A percentile compares a stretch with the other conserved stretches of the same genome.
phyloP scores from a whole-genome alignment of 2,797 vertebrate genomes.

The Gymnothorax reevesii region DNA sequence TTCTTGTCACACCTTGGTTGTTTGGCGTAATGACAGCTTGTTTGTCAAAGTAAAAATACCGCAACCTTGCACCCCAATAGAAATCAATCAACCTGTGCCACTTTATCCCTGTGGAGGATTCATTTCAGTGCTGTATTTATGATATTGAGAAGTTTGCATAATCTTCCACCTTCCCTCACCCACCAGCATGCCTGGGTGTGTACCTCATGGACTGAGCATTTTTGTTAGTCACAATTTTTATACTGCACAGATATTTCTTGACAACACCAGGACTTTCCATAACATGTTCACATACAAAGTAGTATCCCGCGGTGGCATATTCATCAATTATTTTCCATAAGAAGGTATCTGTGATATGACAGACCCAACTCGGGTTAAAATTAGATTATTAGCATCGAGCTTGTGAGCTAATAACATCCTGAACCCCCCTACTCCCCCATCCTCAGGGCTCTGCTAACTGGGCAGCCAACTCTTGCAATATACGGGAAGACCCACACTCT shows the following conservation, averaged over 20 bases:
- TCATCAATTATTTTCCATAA: too few species aligned
- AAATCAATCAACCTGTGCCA: constrained; percentile 78
- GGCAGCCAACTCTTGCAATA: too few species aligned
- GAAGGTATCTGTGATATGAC: too few species aligned
- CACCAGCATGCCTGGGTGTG: constrained; percentile 59
- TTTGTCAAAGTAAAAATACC: constrained; percentile 77
- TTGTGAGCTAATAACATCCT: too few species aligned
- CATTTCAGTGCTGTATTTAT: constrained; percentile 72
- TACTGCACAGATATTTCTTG: neutral
- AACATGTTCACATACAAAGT: too few species aligned
- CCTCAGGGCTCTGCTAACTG: too few species aligned
- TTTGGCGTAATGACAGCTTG: constrained; percentile 75
- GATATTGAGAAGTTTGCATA: constrained; percentile 75
- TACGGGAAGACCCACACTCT: too few species aligned
- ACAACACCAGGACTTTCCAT: too few species aligned
- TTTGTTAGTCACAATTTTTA: constrained; percentile 3
- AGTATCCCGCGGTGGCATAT: too few species aligned
- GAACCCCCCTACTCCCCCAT: too few species aligned
- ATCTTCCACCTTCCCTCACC: constrained; percentile 59
- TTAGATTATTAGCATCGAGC: too few species aligned
- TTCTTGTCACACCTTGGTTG: constrained; percentile 73
- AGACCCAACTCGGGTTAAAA: too few species aligned
- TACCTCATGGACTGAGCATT: constrained; percentile 64
- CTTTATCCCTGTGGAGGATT: constrained; percentile 67
- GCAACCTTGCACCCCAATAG: constrained; percentile 68